Base-by-base conservation (phyloP, 2,888 invertebrate genomes). In the Cheilosia grossa region DNA sequence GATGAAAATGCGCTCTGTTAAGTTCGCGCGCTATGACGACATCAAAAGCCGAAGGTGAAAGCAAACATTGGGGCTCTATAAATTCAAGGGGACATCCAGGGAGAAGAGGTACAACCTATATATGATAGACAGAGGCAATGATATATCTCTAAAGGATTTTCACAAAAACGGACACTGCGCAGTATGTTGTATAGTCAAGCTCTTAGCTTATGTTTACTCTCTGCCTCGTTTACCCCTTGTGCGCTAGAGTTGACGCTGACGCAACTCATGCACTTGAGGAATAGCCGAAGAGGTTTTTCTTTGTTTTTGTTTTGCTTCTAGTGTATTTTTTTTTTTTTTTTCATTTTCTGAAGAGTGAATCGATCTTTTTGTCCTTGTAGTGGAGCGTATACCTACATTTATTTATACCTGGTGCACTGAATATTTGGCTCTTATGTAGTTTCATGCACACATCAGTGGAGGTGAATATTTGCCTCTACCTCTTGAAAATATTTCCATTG, bases 321-420 rank as follows among this genome's bases (percentile, higher is more conserved):
- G 2, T 5, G 9, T 69, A 51, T 40, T 27, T 42, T 66, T 59
- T 47, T 47, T 47, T 47, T 9, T 7, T 42, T 15, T n/a, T 21
- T 21, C 21, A 21, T 21, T 21, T 44, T 17, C 2, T 44, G n/a
- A 33, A 42, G 69, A 61, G 47, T 67, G 80, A 66, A 85, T 85
- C 85, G 85, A 85, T 85, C 66, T 72, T 70, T 72, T 75, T 72
- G 70, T 81, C 80, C 80, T 81, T 75, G 17, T 9, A 10, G 74
- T 40, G 33, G 59, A 75, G n/a, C 54, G 59, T 40, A 44, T 49
- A 66, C 54, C 37, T 7, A 15, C 17, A 17, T 5, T 4, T 5
- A 15, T 5, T 44, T 54, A 6, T 61, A 69, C 79, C 83, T 64
- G 79, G 79, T 66, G 53, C 70, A 64, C 66, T 69, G 30, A 61